Conservation (phyloP, 2,888 invertebrate species). For the Agrotis clavis region DNA sequence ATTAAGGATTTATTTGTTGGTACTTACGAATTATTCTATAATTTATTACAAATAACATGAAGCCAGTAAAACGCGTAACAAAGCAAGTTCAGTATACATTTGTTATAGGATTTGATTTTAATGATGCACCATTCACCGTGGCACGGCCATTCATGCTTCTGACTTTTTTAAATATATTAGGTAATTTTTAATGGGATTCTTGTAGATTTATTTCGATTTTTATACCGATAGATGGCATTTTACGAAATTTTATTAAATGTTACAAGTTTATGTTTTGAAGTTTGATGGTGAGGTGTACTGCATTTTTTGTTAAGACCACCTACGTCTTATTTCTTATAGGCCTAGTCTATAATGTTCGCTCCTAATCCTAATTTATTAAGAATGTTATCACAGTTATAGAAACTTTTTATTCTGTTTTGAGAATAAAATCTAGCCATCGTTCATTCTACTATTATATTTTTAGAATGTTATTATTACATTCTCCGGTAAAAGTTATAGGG, state of each 20-base stretch:
- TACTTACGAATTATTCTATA: conserved; percentile 86
- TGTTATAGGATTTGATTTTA: conserved; percentile 86
- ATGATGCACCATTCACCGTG: conserved; percentile 75
- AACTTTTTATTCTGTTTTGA: conserved; percentile 15
- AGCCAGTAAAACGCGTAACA: conserved; percentile 73
- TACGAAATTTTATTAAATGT: conserved; percentile 52
- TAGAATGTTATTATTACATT: conserved; percentile 18
- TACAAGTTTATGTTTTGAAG: conserved; percentile 36
- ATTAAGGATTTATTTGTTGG: conserved; percentile 90
- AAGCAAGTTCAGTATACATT: conserved; percentile 78
- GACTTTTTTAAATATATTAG: conserved; percentile 77
- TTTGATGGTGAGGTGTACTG: conserved; percentile 43
- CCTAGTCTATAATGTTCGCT: conserved; percentile 32
- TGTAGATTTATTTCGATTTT: conserved; percentile 75
- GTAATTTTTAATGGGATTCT: conserved; percentile 82
- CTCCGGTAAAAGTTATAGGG: neutral
- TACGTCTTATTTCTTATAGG: conserved; percentile 44
- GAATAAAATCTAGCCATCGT: conserved; percentile 41
- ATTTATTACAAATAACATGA: conserved; percentile 90
- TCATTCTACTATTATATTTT: conserved; percentile 26
- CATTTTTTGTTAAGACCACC: conserved; percentile 60
- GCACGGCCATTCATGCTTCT: conserved; percentile 67
- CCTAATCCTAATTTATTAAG: conserved; percentile 65
- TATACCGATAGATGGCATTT: conserved; percentile 59
- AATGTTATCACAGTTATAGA: conserved; percentile 59